Conservation (phyloP, 2,888 invertebrate species). For the Spodoptera exigua region DNA sequence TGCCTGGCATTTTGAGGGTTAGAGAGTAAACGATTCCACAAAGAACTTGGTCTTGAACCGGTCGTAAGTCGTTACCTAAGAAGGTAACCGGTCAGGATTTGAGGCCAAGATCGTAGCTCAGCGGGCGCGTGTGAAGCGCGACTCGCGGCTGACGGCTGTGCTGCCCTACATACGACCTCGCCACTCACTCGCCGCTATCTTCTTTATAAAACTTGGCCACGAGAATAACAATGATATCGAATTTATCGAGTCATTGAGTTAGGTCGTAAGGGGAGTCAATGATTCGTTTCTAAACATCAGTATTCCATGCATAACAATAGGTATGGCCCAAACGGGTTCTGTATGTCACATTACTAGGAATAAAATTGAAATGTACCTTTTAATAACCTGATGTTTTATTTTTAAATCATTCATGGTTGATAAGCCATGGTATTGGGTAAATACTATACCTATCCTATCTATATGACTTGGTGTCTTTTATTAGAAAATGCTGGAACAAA, state of each 20-base stretch:
- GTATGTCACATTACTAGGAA: too few species aligned
- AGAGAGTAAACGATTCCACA: constrained; percentile 75
- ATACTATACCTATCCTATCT: constrained; percentile 1
- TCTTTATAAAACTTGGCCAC: constrained; percentile 36
- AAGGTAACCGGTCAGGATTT: constrained; percentile 84
- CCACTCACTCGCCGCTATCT: constrained; percentile 60
- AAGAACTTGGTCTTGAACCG: constrained; percentile 80
- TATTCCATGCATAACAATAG: constrained; percentile 4
- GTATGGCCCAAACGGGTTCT: not conserved
- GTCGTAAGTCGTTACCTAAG: constrained; percentile 82
- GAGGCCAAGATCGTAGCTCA: constrained; percentile 79
- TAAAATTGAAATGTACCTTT: too few species aligned
- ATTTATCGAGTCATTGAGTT: constrained; percentile 54
- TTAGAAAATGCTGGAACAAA: constrained; percentile 44
- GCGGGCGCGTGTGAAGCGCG: constrained; percentile 56
- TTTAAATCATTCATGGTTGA: too few species aligned
- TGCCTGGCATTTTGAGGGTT: constrained; percentile 64
- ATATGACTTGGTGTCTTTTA: constrained; percentile 8
- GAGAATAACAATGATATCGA: constrained; percentile 45
- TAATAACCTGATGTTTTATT: too few species aligned
- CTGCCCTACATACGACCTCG: constrained; percentile 78
- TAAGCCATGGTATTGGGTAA: not conserved
- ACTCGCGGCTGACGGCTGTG: constrained; percentile 50
- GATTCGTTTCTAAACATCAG: constrained; percentile 22
- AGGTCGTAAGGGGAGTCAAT: constrained; percentile 30